These are phyloP conservation scores for Lucilia sericata DNA, from an alignment of 1,140 invertebrate genomes.

Conservation along the genomic window DNA sequence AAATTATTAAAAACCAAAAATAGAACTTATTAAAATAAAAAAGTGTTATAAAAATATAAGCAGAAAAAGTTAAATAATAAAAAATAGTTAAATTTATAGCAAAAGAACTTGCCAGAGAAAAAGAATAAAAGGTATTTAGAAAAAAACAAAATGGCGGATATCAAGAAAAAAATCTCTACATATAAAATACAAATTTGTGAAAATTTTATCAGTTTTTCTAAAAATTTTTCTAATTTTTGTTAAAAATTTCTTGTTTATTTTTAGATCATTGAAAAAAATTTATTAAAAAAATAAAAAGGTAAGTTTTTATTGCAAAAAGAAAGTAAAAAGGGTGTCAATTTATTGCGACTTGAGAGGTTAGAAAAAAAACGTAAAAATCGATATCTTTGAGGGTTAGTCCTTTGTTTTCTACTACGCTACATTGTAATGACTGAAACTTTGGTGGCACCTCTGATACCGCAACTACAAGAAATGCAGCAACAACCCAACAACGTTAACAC, in stretches of 20 bases:
- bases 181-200: not conserved
- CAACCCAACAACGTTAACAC: conserved; percentile 55
- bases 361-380: conserved; percentile 26
- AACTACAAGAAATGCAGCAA: conserved; percentile 65
- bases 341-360: not conserved
- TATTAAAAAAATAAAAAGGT: not conserved
- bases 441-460: conserved; percentile 63
- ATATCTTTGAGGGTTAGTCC: not conserved
- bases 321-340: not conserved
- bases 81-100: not conserved
- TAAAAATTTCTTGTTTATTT: not conserved
- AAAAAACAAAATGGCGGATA: conserved; percentile 36
- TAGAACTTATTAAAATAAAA: not conserved
- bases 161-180: not conserved
- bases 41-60: not conserved
- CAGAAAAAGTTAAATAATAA: not conserved
- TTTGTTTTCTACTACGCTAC: not conserved
- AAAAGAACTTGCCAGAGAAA: not conserved
- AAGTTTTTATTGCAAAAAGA: conserved; percentile 29
- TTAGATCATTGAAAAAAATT: not conserved
- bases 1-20: not conserved
- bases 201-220: too few species aligned
- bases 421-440: conserved; percentile 61
- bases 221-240: not conserved
- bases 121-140: not conserved